Percentiles rank a stretch among this genome's conserved stretches.
Conservation (phyloP, 2,888 invertebrate genomes). For the Cabera pusaria region DNA sequence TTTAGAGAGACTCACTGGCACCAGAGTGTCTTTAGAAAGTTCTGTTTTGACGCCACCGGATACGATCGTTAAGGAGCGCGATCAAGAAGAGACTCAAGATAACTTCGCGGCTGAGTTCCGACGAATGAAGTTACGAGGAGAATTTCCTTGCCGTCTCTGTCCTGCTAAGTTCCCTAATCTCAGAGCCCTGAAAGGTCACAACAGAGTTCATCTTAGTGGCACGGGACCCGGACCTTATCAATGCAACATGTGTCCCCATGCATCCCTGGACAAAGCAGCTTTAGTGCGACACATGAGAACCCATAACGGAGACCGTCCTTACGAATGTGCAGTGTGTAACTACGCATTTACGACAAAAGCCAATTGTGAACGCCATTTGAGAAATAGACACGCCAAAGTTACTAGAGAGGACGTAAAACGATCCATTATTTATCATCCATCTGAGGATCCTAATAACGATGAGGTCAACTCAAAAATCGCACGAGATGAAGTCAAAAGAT, state of each 20-base stretch:
- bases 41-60: constrained; percentile 72
- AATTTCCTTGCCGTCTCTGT: constrained; percentile 96
- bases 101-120: constrained; percentile 92
- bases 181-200: constrained; percentile 95
- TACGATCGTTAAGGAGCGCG: constrained; percentile 65
- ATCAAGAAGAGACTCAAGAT: constrained; percentile 89
- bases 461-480: constrained; percentile 84
- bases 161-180: constrained; percentile 93
- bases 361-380: constrained; percentile 96
- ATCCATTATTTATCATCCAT: constrained; percentile 93
- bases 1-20: constrained; percentile 84
- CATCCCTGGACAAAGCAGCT: constrained; percentile 95
- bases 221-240: constrained; percentile 92
- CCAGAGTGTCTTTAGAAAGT: constrained; percentile 67
- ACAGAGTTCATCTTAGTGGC: constrained; percentile 91
- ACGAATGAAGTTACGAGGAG: constrained; percentile 94
- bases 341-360: constrained; percentile 99
- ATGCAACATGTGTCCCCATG: constrained; percentile 96
- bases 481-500: constrained; percentile 81
- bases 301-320: constrained; percentile 97
- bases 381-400: constrained; percentile 94
- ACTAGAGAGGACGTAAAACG: constrained; percentile 94
- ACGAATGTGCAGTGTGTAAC: constrained; percentile 97
- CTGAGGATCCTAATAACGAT: constrained; percentile 92
- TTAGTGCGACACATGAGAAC: constrained; percentile 95